Evolutionary conservation across 2,888 invertebrate species (phyloP).

Genomic region (Pristionchus exspectatus): DNA sequence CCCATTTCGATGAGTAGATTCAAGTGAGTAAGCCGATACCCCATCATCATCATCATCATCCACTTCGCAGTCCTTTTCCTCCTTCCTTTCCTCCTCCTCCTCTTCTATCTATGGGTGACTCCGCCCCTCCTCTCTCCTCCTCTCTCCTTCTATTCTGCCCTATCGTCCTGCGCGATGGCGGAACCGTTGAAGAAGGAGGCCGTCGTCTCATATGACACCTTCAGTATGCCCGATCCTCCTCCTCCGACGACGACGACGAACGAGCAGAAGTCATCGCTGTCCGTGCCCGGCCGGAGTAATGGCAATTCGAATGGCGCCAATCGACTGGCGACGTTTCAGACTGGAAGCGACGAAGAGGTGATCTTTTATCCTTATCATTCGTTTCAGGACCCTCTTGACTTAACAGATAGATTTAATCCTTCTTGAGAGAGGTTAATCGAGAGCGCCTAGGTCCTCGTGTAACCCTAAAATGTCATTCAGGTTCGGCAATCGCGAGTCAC

Average conservation of each 20-base stretch:
- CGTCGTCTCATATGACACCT: constrained; percentile 41
- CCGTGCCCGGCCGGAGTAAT: constrained; percentile 35
- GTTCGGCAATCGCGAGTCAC: constrained; percentile 51
- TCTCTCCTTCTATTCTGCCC: background rate
- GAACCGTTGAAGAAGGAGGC: background rate
- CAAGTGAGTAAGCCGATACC: background rate
- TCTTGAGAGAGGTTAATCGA: background rate
- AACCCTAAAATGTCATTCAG: background rate
- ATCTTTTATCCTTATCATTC: background rate
- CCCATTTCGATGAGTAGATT: background rate
- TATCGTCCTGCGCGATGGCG: background rate
- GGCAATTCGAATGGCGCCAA: background rate
- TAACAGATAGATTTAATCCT: background rate
- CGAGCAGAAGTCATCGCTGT: background rate
- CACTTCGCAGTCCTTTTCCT: constrained; percentile 15
- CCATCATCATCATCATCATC: background rate
- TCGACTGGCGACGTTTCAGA: constrained; percentile 44
- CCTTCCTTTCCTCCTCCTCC: background rate
- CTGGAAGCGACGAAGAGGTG: constrained; percentile 47
- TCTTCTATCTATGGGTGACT: constrained; percentile 13
- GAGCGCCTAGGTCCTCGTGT: background rate
- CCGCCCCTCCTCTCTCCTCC: constrained; percentile 1
- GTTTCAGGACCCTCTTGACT: background rate
- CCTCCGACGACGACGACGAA: background rate
- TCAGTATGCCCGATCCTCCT: constrained; percentile 34